Percentiles rank a stretch among this genome's conserved stretches.
These are phyloP conservation scores for Enteromius argenteus DNA, from an alignment of 2,797 vertebrate genomes.

Conservation along the genomic window DNA sequence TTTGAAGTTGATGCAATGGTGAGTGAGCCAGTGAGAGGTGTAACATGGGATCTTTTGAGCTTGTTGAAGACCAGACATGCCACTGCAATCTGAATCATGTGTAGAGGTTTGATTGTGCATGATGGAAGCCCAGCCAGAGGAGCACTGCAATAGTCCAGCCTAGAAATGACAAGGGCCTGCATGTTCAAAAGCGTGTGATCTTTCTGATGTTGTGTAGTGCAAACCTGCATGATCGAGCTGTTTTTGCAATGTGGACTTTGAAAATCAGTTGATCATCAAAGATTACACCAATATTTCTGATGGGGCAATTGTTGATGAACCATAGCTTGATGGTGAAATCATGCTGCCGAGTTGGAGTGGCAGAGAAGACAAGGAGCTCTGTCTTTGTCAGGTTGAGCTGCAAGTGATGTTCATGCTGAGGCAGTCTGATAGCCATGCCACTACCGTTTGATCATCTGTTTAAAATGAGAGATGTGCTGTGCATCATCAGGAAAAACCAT, in stretches of 20 bases:
- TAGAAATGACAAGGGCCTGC: background rate
- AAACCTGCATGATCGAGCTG: background rate
- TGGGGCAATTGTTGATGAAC: background rate
- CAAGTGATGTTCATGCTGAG: background rate
- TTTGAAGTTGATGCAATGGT: background rate
- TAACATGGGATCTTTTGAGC: background rate
- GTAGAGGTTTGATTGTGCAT: background rate
- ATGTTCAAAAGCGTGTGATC: background rate
- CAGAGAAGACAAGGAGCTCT: too few relatives aligned
- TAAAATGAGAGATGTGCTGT: background rate
- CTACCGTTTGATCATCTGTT: background rate
- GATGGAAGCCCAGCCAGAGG: too few relatives aligned
- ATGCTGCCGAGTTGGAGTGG: too few relatives aligned
- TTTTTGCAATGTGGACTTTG: background rate
- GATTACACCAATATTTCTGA: background rate
- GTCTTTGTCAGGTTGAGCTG: too few relatives aligned
- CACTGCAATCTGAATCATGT: background rate
- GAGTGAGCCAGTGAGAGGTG: background rate
- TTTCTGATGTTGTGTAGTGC: background rate
- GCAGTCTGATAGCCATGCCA: background rate
- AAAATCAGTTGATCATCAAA: background rate
- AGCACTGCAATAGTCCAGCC: background rate
- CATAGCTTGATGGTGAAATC: too few relatives aligned
- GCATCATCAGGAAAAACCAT: background rate
- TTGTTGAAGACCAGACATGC: background rate